These are phyloP conservation scores for Cheilosia grossa DNA, from an alignment of 2,888 invertebrate species.

Conservation along the genomic window DNA sequence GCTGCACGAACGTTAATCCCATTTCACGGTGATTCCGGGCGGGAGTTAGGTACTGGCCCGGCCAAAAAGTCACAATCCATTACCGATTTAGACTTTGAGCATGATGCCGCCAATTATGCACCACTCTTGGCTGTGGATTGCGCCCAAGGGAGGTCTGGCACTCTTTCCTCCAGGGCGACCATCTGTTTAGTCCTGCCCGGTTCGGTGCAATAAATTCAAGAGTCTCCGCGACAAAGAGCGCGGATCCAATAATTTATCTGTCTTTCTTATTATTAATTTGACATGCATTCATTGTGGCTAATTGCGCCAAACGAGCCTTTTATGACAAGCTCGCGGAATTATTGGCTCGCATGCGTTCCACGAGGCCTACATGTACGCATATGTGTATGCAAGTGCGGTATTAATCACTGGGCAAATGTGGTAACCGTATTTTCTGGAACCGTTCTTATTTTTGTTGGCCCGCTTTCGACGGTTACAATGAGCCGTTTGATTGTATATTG, in stretches of 20 bases:
- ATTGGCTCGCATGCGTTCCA: constrained; percentile 65
- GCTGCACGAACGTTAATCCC: constrained; percentile 80
- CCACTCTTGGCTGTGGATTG: constrained; percentile 69
- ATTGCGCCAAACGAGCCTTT: constrained; percentile 82
- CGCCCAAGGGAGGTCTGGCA: constrained; percentile 80
- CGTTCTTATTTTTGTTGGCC: constrained; percentile 1
- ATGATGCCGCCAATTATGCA: constrained; percentile 76
- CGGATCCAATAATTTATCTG: constrained; percentile 75
- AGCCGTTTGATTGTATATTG: constrained; percentile 62
- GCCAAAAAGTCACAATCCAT: constrained; percentile 69
- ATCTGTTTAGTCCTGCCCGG: constrained; percentile 56
- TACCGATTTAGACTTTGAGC: constrained; percentile 73
- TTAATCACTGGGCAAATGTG: constrained; percentile 69
- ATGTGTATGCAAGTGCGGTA: constrained; percentile 50
- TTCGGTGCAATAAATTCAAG: constrained; percentile 67
- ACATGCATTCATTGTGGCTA: constrained; percentile 83
- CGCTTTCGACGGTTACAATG: constrained; percentile 19
- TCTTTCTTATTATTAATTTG: constrained; percentile 81
- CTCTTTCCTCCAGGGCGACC: constrained; percentile 44
- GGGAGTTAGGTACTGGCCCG: constrained; percentile 42
- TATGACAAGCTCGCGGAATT: constrained; percentile 75
- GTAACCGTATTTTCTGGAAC: constrained; percentile 2
- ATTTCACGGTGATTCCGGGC: constrained; percentile 82
- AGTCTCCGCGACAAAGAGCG: constrained; percentile 67
- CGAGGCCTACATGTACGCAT: not conserved